Base-by-base conservation (phyloP, 1,140 invertebrate genomes). In the Drosophila ananassae region DNA sequence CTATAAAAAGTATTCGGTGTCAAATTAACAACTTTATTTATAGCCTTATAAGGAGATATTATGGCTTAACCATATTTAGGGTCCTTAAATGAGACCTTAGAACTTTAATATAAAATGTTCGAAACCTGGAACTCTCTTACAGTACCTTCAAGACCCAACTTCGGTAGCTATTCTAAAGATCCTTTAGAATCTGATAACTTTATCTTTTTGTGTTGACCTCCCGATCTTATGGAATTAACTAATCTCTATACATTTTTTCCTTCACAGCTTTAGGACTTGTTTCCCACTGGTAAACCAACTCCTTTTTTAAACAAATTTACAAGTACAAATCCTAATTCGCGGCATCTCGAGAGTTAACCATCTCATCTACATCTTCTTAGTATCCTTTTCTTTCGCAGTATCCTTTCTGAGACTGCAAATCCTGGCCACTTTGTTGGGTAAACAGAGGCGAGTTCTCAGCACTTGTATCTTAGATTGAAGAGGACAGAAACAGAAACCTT, bases 381-480 rank as follows among this genome's bases (percentile, higher is more conserved):
- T 34, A 13, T 22, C 34, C 62, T 39, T 41, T 39, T 32, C 3
- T 3, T 9, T 46, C 1, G 5, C 6, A 28, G 25, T 28, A 28
- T 28, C 12, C 30, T 52, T 52, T 52, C n/a, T 34, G 8, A 10
- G 9, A 6, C 34, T 25, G 66, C 51, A 48, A 56, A 50, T 57
- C 44, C 44, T 30, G 46, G 66, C 66, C 66, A 69, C 63, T 69
- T 69, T 69, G 66, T 56, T 69, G 66, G 63, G 66, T 50, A 69
- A 69, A 69, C 66, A 69, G 44, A 32, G 30, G 66, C 64, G 25
- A 55, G 53, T 48, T 69, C 64, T 69, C 63, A 56, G 50, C 63
- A 69, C 66, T 69, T 69, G 55, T 69, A 69, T 69, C 66, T 50
- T 41, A 69, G 63, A 69, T 69, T 68, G 63, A 68, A 48, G 66